These are phyloP conservation scores for Leucoraja erinaceus DNA, from an alignment of 2,113 vertebrate genomes.

Conservation along the genomic window DNA sequence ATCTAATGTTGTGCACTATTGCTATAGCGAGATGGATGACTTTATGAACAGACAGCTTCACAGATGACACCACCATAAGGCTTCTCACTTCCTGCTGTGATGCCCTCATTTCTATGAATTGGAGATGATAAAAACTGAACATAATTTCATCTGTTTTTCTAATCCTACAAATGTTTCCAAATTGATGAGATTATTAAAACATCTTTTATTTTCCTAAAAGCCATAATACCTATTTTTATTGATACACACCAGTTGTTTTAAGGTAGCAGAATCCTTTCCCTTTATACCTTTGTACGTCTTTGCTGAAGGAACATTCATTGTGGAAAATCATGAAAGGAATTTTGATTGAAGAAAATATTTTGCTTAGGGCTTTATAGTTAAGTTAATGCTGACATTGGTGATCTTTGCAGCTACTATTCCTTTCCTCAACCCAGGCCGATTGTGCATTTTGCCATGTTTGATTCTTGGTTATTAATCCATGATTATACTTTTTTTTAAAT, in stretches of 20 bases:
- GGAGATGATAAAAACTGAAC: conserved; percentile 27
- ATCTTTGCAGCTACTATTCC: background rate
- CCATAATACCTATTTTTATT: background rate
- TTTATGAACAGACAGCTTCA: conserved; percentile 37
- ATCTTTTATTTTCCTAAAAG: background rate
- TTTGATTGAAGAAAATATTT: background rate
- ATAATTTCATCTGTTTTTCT: conserved; percentile 23
- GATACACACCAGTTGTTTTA: background rate
- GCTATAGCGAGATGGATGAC: conserved; percentile 35
- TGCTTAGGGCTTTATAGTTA: no score
- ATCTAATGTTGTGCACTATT: conserved; percentile 25
- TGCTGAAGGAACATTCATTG: background rate
- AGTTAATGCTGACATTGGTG: no score
- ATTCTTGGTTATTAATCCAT: background rate
- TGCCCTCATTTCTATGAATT: conserved; percentile 28
- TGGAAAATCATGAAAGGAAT: background rate
- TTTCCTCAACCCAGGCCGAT: background rate
- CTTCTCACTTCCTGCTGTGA: conserved; percentile 35
- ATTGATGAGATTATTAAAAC: background rate
- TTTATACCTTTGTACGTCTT: background rate
- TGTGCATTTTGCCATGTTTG: background rate
- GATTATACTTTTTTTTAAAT: background rate
- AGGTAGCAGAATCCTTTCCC: background rate
- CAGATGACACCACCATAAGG: conserved; percentile 37
- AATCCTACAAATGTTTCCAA: conserved; percentile 4